phyloP scores from a whole-genome alignment of 2,888 invertebrate genomes.

The Teleogryllus oceanicus region DNA sequence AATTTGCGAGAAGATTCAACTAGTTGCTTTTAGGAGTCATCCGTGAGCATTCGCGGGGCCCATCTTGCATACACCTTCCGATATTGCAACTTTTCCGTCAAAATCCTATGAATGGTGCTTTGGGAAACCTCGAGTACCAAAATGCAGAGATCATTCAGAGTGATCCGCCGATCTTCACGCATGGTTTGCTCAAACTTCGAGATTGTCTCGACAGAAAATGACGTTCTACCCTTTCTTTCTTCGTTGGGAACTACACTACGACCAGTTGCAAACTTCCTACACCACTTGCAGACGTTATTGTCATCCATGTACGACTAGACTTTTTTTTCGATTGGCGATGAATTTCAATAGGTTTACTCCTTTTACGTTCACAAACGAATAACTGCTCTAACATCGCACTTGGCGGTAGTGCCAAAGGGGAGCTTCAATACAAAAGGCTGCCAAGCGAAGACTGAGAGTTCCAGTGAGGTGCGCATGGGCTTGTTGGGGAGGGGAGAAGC shows the following conservation, averaged over 20 bases:
- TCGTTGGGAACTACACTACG: not conserved
- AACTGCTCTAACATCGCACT: slow-evolving; percentile 3
- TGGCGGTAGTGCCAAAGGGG: not conserved
- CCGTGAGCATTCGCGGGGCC: not conserved
- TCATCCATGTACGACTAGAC: not conserved
- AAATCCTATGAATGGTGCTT: not conserved
- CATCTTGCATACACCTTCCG: not conserved
- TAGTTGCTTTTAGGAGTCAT: not conserved
- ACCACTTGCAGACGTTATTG: not conserved
- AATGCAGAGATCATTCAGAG: not conserved
- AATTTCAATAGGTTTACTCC: not conserved
- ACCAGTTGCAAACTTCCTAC: not conserved
- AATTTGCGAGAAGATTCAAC: slow-evolving; percentile 4
- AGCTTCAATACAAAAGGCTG: not conserved
- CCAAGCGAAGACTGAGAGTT: not conserved
- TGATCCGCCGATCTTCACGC: not conserved
- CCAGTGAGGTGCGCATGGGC: not conserved
- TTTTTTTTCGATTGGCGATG: not conserved
- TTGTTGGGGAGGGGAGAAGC: not conserved
- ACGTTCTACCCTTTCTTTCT: not conserved
- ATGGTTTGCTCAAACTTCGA: not conserved
- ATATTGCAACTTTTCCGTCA: not conserved
- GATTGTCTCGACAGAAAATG: not conserved
- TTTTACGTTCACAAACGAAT: not conserved
- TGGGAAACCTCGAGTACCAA: not conserved